A percentile compares a stretch with the other conserved stretches of the same genome.
These are phyloP conservation scores for Motacilla alba DNA, from an alignment of 2,113 vertebrate genomes.

Conservation along the genomic window DNA sequence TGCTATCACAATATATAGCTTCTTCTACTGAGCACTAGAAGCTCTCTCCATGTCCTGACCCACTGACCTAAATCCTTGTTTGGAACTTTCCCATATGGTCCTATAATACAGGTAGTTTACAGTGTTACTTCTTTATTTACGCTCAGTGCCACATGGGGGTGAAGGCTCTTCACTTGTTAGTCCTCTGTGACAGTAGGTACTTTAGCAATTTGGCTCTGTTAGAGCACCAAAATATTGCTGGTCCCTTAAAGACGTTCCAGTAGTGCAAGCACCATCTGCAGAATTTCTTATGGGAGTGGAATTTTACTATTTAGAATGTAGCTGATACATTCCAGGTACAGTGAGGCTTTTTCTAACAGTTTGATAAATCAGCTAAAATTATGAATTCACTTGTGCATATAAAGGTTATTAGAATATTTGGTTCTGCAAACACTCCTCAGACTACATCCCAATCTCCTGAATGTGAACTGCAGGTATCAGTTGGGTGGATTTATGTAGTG, in stretches of 20 bases:
- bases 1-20: background rate
- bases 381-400: background rate
- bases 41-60: background rate
- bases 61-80: background rate
- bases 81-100: background rate
- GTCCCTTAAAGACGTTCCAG: background rate
- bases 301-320: background rate
- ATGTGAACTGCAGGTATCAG: background rate
- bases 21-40: background rate
- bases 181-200: background rate
- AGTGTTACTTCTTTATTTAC: background rate
- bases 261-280: background rate
- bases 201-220: fast-evolving
- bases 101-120: background rate
- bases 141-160: background rate
- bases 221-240: background rate
- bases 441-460: background rate
- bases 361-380: background rate
- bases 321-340: background rate
- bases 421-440: background rate
- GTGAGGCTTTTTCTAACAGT: background rate
- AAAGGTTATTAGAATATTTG: background rate
- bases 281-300: background rate
- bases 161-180: background rate
- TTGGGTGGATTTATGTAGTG: background rate